Percentiles rank a stretch among this genome's conserved stretches.
These are phyloP conservation scores for Cyclargus thomasi DNA, from an alignment of 1,140 invertebrate species.

Conservation along the genomic window DNA sequence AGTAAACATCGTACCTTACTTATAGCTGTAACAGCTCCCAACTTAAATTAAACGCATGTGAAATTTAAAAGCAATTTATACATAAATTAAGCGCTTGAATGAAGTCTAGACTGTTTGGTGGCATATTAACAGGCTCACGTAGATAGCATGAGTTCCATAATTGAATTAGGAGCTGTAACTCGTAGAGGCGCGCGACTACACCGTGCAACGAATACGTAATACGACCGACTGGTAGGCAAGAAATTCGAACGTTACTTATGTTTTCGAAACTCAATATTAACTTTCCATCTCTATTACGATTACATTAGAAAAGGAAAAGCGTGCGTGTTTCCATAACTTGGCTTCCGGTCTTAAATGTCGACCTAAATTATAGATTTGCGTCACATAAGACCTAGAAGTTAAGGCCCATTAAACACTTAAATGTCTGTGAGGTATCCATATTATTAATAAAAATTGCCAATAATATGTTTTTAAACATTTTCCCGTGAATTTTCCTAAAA, in stretches of 20 bases:
- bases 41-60: slow-evolving; percentile 1
- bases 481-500: too few relatives aligned
- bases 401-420: neutral
- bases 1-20: neutral
- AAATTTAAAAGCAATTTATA: neutral
- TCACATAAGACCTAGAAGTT: neutral
- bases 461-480: too few relatives aligned
- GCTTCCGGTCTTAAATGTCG: neutral
- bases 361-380: neutral
- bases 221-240: slow-evolving; percentile 1
- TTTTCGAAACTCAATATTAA: neutral
- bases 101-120: slow-evolving; percentile 18
- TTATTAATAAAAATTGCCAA: too few relatives aligned
- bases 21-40: neutral
- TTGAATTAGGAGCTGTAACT: slow-evolving; percentile 42
- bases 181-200: slow-evolving; percentile 29
- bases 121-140: slow-evolving; percentile 9
- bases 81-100: slow-evolving; percentile 17
- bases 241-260: neutral
- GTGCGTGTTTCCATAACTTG: neutral
- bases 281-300: neutral
- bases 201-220: slow-evolving; percentile 47
- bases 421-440: too few relatives aligned
- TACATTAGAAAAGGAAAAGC: neutral
- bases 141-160: slow-evolving; percentile 37